phyloP scores from a whole-genome alignment of 2,113 vertebrate genomes.

The Chamaetylas fuelleborni region DNA sequence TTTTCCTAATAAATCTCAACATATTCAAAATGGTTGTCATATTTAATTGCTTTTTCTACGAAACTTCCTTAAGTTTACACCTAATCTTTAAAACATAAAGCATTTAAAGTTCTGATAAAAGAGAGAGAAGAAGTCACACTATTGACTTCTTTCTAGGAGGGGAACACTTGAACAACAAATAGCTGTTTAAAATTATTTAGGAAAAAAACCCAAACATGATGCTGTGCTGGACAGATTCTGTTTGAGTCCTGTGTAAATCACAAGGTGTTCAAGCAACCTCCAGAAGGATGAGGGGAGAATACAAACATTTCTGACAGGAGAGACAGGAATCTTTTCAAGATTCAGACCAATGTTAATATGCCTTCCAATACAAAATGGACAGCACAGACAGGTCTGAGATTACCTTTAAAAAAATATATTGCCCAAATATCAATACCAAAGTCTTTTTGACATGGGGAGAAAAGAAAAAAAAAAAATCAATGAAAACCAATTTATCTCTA shows the following conservation, averaged over 20 bases:
- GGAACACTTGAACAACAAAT: background rate
- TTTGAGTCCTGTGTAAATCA: background rate
- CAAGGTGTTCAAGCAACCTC: background rate
- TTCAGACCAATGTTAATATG: background rate
- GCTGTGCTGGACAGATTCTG: background rate
- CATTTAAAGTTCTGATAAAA: background rate
- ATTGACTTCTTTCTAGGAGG: background rate
- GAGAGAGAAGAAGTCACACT: background rate
- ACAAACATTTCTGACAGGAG: background rate
- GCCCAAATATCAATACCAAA: background rate
- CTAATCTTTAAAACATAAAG: background rate
- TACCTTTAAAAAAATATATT: background rate
- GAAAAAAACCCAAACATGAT: background rate
- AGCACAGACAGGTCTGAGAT: background rate
- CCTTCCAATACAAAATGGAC: background rate
- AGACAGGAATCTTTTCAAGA: background rate
- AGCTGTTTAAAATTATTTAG: background rate
- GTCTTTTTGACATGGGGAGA: background rate
- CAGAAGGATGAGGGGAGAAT: accelerated
- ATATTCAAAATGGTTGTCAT: background rate
- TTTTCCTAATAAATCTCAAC: background rate
- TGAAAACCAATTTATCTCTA: background rate
- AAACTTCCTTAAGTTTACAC: background rate
- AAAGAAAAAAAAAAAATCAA: background rate
- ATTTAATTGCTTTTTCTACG: background rate